phyloP scores from a whole-genome alignment of 2,888 invertebrate genomes.

The Anthrax anthrax region DNA sequence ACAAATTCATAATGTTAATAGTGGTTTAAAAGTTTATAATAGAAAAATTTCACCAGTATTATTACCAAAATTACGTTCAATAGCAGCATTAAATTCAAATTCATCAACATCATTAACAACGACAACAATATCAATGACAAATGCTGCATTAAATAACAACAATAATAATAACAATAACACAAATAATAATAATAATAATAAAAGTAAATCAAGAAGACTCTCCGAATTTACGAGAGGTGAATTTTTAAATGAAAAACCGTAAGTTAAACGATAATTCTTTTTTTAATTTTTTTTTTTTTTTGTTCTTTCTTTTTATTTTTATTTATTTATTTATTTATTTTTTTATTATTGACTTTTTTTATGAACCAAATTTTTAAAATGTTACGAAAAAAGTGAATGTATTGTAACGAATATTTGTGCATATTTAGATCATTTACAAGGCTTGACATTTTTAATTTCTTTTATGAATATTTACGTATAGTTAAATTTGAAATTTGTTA shows the following conservation, averaged over 20 bases:
- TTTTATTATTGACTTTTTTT: not conserved
- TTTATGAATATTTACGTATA: too few relatives aligned
- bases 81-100: slow-evolving; percentile 5
- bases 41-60: slow-evolving; percentile 9
- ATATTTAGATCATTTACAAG: too few relatives aligned
- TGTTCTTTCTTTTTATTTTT: slow-evolving; percentile 20
- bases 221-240: slow-evolving; percentile 37
- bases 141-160: slow-evolving; percentile 2
- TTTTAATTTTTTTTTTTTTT: too few relatives aligned
- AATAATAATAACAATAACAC: not conserved
- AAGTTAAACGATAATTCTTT: slow-evolving; percentile 21
- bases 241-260: slow-evolving; percentile 38
- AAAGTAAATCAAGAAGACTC: slow-evolving; percentile 31
- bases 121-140: slow-evolving; percentile 4
- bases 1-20: not conserved
- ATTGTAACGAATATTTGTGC: too few relatives aligned
- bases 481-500: too few relatives aligned
- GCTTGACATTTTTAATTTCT: too few relatives aligned
- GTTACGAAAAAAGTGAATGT: too few relatives aligned
- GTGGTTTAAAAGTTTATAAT: slow-evolving; percentile 5
- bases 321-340: slow-evolving; percentile 9
- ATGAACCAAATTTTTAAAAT: too few relatives aligned
- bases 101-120: slow-evolving; percentile 5
- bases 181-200: not conserved
- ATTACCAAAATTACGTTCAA: slow-evolving; percentile 6